A percentile compares a stretch with the other conserved stretches of the same genome.
Evolutionary conservation across 2,888 invertebrate species (phyloP).

Genomic region (Papilio elwesi): DNA sequence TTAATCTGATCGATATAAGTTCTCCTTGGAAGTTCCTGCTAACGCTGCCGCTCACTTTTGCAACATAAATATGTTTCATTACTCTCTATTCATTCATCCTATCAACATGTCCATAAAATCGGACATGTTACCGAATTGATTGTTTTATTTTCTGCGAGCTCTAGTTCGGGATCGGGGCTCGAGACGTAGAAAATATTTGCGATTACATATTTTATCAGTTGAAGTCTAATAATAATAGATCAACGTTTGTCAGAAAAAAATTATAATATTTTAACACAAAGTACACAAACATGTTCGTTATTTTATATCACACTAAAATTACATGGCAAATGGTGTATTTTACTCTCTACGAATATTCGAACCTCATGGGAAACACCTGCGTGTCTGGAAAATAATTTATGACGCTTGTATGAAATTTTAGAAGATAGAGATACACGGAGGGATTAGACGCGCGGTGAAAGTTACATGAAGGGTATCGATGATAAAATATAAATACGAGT

Average conservation of each 20-base stretch:
- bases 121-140: constrained; percentile 5
- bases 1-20: too few relatives aligned
- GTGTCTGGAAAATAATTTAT: constrained; percentile 41
- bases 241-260: not conserved
- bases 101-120: too few relatives aligned
- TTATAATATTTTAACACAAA: not conserved
- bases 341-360: constrained; percentile 31
- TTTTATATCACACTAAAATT: constrained; percentile 20
- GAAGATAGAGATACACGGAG: constrained; percentile 41
- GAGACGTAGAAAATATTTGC: constrained; percentile 12
- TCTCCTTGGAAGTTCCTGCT: too few relatives aligned
- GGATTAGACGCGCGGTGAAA: constrained; percentile 42
- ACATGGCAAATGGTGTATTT: constrained; percentile 26
- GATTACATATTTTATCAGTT: constrained; percentile 8
- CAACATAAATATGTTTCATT: too few relatives aligned
- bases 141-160: not conserved
- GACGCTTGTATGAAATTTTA: constrained; percentile 39
- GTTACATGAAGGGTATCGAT: constrained; percentile 34
- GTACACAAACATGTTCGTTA: not conserved
- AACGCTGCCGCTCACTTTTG: too few relatives aligned
- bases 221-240: not conserved
- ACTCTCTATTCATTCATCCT: too few relatives aligned
- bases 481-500: constrained; percentile 25
- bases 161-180: not conserved
- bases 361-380: constrained; percentile 40